Base-by-base conservation (phyloP, 2,113 vertebrate species). In the Hippoglossus stenolepis region DNA sequence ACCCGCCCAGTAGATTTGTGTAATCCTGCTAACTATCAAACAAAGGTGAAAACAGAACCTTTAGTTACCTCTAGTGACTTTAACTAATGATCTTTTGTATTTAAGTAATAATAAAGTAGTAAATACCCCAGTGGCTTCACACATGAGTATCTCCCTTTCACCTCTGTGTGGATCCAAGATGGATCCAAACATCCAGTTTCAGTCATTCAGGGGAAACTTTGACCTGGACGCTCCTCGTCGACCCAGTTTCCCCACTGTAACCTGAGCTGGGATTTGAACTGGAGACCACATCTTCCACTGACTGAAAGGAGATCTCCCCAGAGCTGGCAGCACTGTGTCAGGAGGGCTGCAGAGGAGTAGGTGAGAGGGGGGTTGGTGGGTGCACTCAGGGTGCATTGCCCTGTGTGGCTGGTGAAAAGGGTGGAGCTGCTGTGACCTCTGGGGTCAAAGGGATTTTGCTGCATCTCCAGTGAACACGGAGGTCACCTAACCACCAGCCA, bases 181-280 rank as follows among this genome's bases (percentile, higher is more conserved):
- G 56, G 57, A 69, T 78, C 51, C 56, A 21, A 28, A 20, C 1
- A 0, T 66, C 35, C 35, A 45, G 17, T 18, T 35, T 26, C 49
- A 20, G 23, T 78, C 23, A 60, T 59, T 76, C 20, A 51, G 47
- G 20, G 38, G 20, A n/a, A 59, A 64, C 69, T 66, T 17, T 40
- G 54, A 38, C 40, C 12, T 12, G 35, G 49, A 63, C 47, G 69
- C 77, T 81, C 20, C 43, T 0, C 0, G 15, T n/a, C 7, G 13
- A 69, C 82, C 72, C 71, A 79, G 76, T 85, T 85, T 88, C 79
- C 77, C 70, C 4, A 5, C 57, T 68, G 90, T 80, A 90, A 90
- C 49, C 45, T 8, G 65, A 91, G 54, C 73, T 21, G 26, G 45
- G 59, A 77, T 53, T 60, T 35, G 53, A 84, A 66, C 80, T 14